A percentile compares a stretch with the other conserved stretches of the same genome.
phyloP scores from a whole-genome alignment of 2,888 invertebrate species.

The Eupithecia abbreviata region DNA sequence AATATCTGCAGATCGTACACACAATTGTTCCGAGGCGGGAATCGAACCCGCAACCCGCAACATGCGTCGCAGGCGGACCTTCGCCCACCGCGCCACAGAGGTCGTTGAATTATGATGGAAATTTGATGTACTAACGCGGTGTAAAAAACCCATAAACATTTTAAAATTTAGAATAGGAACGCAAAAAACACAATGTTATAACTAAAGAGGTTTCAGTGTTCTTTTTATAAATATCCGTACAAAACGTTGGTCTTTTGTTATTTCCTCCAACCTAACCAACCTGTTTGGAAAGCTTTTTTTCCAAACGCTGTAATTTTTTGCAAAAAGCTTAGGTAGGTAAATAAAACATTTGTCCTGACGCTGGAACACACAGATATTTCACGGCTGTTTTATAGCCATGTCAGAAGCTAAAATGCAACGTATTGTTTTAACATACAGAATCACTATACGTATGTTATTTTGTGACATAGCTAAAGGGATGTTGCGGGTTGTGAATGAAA shows the following conservation, averaged over 20 bases:
- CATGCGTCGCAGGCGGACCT: too few species aligned
- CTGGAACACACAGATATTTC: conserved; percentile 26
- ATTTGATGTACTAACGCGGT: neutral
- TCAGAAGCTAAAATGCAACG: conserved; percentile 17
- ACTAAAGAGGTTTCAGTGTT: neutral
- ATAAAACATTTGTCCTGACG: conserved; percentile 14
- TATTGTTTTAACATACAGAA: conserved; percentile 23
- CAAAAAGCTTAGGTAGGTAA: neutral
- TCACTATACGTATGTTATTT: conserved; percentile 4
- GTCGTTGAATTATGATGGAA: neutral
- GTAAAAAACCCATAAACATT: neutral
- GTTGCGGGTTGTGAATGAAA: conserved; percentile 17
- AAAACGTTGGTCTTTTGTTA: neutral
- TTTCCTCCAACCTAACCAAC: neutral
- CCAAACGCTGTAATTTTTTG: neutral
- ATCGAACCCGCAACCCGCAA: too few species aligned
- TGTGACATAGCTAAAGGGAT: conserved; percentile 21
- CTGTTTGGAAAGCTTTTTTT: neutral
- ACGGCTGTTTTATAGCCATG: conserved; percentile 20
- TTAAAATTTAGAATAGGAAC: neutral
- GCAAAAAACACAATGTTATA: neutral
- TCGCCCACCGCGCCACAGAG: too few species aligned
- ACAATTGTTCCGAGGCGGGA: too few species aligned
- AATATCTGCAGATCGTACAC: too few species aligned
- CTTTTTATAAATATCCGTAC: neutral